These are phyloP conservation scores for Argyrosomus japonicus DNA, from an alignment of 2,113 vertebrate species.

Conservation along the genomic window DNA sequence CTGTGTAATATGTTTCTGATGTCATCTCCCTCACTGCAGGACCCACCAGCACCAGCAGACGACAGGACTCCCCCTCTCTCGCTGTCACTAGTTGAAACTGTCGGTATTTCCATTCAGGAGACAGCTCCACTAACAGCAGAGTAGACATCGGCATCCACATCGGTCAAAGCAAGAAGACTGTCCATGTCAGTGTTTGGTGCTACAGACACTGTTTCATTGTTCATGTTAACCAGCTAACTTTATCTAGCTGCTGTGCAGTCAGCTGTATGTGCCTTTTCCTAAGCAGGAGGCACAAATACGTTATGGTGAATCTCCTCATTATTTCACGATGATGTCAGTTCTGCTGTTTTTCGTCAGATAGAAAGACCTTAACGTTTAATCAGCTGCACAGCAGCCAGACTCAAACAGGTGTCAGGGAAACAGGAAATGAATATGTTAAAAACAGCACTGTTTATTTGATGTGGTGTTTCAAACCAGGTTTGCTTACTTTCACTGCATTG, in stretches of 20 bases:
- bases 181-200: no score
- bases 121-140: neutral
- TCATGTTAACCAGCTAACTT: neutral
- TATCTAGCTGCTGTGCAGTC: neutral
- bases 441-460: neutral
- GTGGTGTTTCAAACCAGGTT: neutral
- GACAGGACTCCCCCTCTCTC: neutral
- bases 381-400: neutral
- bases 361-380: neutral
- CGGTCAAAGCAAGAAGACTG: neutral
- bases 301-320: neutral
- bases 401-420: neutral
- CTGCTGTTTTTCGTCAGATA: neutral
- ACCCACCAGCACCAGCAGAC: neutral
- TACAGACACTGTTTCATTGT: neutral
- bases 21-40: constrained; percentile 43
- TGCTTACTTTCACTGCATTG: neutral
- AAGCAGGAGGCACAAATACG: neutral
- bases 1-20: neutral
- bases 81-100: constrained; percentile 37
- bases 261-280: neutral
- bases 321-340: neutral
- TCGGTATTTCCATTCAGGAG: constrained; percentile 73
- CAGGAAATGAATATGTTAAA: neutral
- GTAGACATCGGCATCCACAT: neutral